A percentile compares a stretch with the other conserved stretches of the same genome.
These are phyloP conservation scores for Limosa lapponica DNA, from an alignment of 2,797 vertebrate genomes.

Conservation along the genomic window DNA sequence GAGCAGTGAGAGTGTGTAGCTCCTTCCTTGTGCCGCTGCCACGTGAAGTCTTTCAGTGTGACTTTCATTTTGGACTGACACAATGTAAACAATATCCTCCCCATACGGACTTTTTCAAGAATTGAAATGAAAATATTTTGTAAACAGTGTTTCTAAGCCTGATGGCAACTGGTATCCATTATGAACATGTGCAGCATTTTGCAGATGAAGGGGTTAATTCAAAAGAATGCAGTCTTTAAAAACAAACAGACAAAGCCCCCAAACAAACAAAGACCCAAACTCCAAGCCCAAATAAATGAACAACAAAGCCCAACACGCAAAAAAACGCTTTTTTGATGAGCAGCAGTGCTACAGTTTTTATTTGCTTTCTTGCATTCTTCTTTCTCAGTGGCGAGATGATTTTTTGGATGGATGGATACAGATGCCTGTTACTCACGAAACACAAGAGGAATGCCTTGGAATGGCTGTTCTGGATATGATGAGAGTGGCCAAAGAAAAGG, in stretches of 20 bases:
- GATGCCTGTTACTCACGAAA: conserved; percentile 89
- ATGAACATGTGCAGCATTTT: not conserved
- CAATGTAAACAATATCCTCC: not conserved
- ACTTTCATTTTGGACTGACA: not conserved
- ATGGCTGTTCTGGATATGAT: conserved; percentile 98
- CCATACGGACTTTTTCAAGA: not conserved
- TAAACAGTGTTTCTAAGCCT: not conserved
- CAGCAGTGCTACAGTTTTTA: not conserved
- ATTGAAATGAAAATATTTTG: not conserved
- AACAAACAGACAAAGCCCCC: not conserved
- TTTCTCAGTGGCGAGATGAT: conserved; percentile 90
- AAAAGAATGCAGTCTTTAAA: not conserved
- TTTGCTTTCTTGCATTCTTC: not conserved
- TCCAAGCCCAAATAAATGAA: not conserved
- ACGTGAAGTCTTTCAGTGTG: not conserved
- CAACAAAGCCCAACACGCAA: not conserved
- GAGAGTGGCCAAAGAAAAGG: conserved; percentile 92
- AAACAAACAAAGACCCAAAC: not conserved
- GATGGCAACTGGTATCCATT: not conserved
- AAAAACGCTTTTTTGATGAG: not conserved
- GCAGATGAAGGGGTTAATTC: not conserved
- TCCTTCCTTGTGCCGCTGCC: not conserved
- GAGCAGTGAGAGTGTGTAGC: not conserved
- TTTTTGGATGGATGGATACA: conserved; percentile 87
- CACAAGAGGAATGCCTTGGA: conserved; percentile 96